Base-by-base conservation (phyloP, 2,113 vertebrate genomes). In the Hydrochoerus hydrochaeris region DNA sequence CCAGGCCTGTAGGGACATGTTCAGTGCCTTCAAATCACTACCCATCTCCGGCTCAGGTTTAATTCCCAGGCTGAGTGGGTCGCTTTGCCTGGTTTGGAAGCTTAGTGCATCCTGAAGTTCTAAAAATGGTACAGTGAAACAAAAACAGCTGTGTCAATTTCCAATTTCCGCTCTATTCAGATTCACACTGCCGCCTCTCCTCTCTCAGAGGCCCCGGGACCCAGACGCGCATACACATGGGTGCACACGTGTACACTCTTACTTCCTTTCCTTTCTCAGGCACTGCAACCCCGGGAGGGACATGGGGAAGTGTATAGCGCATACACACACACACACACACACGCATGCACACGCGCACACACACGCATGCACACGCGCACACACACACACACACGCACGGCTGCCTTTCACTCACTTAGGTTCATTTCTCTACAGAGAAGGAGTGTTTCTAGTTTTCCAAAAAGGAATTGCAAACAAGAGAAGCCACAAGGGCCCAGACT, bases 121-220 rank as follows among this genome's bases (percentile, higher is more conserved):
- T 5, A 46, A 80, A 97, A 97, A 97, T 93, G 95, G 84, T 97
- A 78, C 80, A 91, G 32, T 86, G 97, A 38, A 7, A 87, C 85
- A 98, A 97, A 98, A 97, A 7, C 93, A 97, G 80, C 57, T 93
- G 77, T 92, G 90, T 94, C 69, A 62, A 90, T 93, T 97, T 96
- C 91, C 97, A 63, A 92, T 93, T 98, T 97, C 93, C 97, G 1
- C 73, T 96, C 46, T 49, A 95, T 98, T 96, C 93, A 96, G 65
- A 97, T 92, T 97, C 96, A 94, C 90, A 96, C 91, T 91, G 80
- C 65, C 22, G n/a, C 94, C 81, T 95, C 75, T 87, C 80, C 84
- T 86, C 73, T 85, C 71, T 92, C 26, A 13, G 90, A 97, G 81
- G 73, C 57, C 1, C 86, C 7, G 69, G 73, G 89, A 89, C 82